Base-by-base conservation (phyloP, 2,113 vertebrate genomes). In the Pseudorhombus dupliciocellatus region DNA sequence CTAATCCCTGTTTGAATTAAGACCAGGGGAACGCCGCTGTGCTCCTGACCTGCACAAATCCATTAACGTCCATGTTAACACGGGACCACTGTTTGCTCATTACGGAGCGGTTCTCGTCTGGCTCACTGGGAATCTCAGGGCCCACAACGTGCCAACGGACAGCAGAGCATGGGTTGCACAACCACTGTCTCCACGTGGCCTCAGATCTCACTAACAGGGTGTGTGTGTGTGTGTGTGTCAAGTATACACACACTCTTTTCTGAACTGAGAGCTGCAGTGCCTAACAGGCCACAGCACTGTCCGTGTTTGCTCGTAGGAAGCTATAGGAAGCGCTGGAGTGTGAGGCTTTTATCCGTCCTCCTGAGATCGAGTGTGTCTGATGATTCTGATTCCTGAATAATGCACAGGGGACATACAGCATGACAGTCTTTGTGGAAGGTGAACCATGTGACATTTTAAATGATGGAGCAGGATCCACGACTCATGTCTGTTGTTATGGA, bases 1-100 rank as follows among this genome's bases (percentile, higher is more conserved):
- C 73, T 77, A 69, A 79, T 79, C 78, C 66, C 75, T 20, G 20
- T 77, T 79, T 83, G 84, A 87, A 85, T 87, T 78, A 71, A 78
- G 75, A 82, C 78, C 72, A 66, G 14, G n/a, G 68, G 77, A 74
- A 74, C 6, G 31, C 31, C 4, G 2, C 40, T 16, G 16, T 53
- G 55, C 82, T 86, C 77, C 81, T 62, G 70, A 77, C 70, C 77
- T 78, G 87, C 83, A 79, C 56, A 70, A 88, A 85, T 74, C 79
- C 73, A 88, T 91, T 91, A 84, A 80, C 60, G 12, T 87, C 88
- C 75, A 68, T 59, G 74, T 83, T 84, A 86, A 85, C 1, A 37
- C n/a, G 15, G 9, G 70, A 68, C 64, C 56, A 68, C 66, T 58
- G 73, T 80, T 83, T 83, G 73, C 83, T 83, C 75, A 81, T 86